Evolutionary conservation across 2,888 invertebrate genomes (phyloP).

Genomic region (Troides helena): DNA sequence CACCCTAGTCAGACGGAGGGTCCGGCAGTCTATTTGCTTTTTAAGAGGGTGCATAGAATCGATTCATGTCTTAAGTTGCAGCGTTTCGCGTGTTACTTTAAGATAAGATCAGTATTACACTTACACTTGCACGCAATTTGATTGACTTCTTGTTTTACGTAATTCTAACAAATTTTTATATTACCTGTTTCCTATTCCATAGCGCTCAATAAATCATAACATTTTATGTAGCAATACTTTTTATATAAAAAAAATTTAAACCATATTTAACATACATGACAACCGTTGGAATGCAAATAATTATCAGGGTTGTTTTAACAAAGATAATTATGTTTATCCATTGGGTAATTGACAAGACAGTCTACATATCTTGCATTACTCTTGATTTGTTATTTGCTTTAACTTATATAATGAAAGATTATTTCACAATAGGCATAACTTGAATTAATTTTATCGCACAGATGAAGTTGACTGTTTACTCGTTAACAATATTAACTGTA

Average conservation of each 20-base stretch:
- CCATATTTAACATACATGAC: background rate
- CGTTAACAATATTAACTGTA: background rate
- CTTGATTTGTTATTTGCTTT: background rate
- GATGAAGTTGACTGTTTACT: background rate
- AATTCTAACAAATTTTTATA: background rate
- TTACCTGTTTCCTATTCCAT: background rate
- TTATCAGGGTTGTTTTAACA: background rate
- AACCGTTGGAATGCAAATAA: slow-evolving; percentile 3
- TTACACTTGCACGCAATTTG: background rate
- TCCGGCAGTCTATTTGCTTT: slow-evolving; percentile 42
- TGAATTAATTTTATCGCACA: slow-evolving; percentile 2
- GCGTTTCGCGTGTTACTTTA: slow-evolving; percentile 23
- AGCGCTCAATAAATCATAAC: background rate
- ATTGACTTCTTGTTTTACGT: background rate
- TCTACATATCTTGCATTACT: slow-evolving; percentile 1
- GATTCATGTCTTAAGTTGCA: slow-evolving; percentile 39
- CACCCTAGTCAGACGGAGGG: slow-evolving; percentile 70
- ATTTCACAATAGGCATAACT: background rate
- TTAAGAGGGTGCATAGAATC: slow-evolving; percentile 45
- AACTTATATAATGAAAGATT: background rate
- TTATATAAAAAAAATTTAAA: background rate
- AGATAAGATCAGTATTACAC: slow-evolving; percentile 9
- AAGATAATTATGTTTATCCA: background rate
- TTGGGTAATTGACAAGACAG: background rate
- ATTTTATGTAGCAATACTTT: background rate